Evolutionary conservation across 2,797 vertebrate genomes (phyloP), one percentile per base, ranked within the genome.

Genomic region (Taeniopygia guttata): DNA sequence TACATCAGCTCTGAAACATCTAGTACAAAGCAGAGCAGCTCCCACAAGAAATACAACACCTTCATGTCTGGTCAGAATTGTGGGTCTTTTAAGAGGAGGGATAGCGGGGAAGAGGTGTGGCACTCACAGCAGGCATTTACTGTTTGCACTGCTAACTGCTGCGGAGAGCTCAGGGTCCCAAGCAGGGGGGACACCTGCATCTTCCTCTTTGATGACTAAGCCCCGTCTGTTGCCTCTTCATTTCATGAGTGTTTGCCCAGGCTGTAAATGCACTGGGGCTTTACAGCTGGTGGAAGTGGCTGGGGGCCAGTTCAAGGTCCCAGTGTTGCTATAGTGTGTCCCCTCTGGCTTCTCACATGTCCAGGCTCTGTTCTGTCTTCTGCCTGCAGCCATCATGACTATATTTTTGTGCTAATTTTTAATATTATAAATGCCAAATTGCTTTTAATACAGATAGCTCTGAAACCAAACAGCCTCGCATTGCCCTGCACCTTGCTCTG

Each of bases 31-130:
- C 36, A 63, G 45, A 84, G 70, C 48, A 67, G 51, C 40, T 84
- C 34, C 26, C 59, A 42, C 34, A 23, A 13, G 58, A 60, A 36
- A 16, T 19, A 26, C 0, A 42, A 26, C 0, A 42, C 48, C 22
- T 49, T n/a, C 6, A 3, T 10, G 56, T 21, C 64, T 62, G 48
- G 42, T 2, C 4, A 77, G 85, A 80, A 36, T 16, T 21, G 7
- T 12, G 14, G 26, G 12, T 36, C 59, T 89, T 73, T 45, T n/a
- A 56, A 69, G 60, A 73, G 32, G 17, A 45, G 38, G 18, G 12
- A 42, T 80, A n/a, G 8, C 14, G 20, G 7, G 16, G 18, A 58
- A 49, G 34, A 49, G 32, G 27, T 87, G 49, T 85, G 3, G 1
- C 17, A 11, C 16, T 48, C 51, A 19, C 22, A 21, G 26, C 16